Base-by-base conservation (phyloP, 1,140 invertebrate genomes). In the Acromyrmex echinatior region DNA sequence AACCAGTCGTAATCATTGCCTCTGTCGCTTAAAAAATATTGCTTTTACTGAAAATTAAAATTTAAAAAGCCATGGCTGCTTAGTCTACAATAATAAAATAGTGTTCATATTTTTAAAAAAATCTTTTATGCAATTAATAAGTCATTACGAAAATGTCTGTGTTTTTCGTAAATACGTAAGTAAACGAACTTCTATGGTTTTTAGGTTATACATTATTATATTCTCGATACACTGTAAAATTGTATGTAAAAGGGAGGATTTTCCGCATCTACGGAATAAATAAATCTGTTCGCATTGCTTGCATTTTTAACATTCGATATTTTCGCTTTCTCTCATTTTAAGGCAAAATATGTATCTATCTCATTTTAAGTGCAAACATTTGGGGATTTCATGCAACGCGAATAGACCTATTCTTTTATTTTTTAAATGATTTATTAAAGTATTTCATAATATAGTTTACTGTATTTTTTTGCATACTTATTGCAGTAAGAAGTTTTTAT, bases 111-210 rank as follows among this genome's bases (percentile, higher is more conserved):
- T 78, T 63, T 25, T 18, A 25, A 77, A n/a, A 63, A 35, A 14
- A 12, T 35, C n/a, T 58, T 86, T 73, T 71, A 76, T 87, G 31
- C 53, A 10, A 73, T 79, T 51, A 31, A 73, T 25, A 16, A 25
- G 16, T 35, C 66, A 31, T 51, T 63, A 31, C 90, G 65, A 87
- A 92, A 80, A 96, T 96, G 95, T 96, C 95, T 10, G 94, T 96
- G 78, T 96, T 95, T 89, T 96, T 96, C 68, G 95, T 96, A 63
- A 96, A 96, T 89, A 87, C 95, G 95, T 96, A 93, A 95, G 95
- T 95, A 93, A 81, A 31, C 62, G 21, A 70, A 12, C 35, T 85
- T 85, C 6, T 5, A 16, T 16, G 7, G 21, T 31, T 58, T 87
- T 74, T 85, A 94, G 93, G 93, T 94, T 94, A 94, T 92, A 62